A percentile compares a stretch with the other conserved stretches of the same genome.
These are phyloP conservation scores for Caradrina kadenii DNA, from an alignment of 2,888 invertebrate species.

Conservation along the genomic window DNA sequence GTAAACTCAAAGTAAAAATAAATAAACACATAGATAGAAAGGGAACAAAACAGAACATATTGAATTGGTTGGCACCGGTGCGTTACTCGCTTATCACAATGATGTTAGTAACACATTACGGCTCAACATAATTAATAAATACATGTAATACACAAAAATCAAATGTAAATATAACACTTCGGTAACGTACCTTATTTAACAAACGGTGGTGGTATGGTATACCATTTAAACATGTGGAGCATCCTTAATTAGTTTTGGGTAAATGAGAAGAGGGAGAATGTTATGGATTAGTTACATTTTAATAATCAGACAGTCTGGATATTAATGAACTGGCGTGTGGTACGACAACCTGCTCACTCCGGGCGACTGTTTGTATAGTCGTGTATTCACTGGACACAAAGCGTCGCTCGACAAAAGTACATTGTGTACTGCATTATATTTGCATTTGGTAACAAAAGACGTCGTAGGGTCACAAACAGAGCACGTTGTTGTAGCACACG, in stretches of 20 bases:
- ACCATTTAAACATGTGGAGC: conserved; percentile 89
- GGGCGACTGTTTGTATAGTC: background rate
- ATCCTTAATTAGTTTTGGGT: conserved; percentile 90
- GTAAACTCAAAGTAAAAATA: conserved; percentile 58
- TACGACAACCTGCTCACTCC: conserved; percentile 74
- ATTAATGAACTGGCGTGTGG: conserved; percentile 74
- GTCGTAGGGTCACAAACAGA: background rate
- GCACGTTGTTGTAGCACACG: conserved; percentile 79
- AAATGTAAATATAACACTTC: conserved; percentile 83
- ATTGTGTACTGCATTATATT: conserved; percentile 4
- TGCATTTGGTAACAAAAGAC: background rate
- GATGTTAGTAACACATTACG: conserved; percentile 83
- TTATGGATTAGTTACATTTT: conserved; percentile 90
- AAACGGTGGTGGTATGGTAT: conserved; percentile 88
- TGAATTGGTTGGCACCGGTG: conserved; percentile 85
- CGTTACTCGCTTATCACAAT: conserved; percentile 70
- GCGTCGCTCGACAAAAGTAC: conserved; percentile 5
- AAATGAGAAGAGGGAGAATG: conserved; percentile 90
- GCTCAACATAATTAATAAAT: conserved; percentile 78
- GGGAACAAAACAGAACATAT: conserved; percentile 56
- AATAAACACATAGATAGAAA: conserved; percentile 61
- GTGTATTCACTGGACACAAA: conserved; percentile 6
- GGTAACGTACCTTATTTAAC: conserved; percentile 89
- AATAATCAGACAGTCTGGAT: conserved; percentile 76
- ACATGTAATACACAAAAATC: conserved; percentile 87